Evolutionary conservation across 1,140 invertebrate genomes (phyloP), one percentile per base, ranked within the genome.

Genomic region (Bicyclus anynana): DNA sequence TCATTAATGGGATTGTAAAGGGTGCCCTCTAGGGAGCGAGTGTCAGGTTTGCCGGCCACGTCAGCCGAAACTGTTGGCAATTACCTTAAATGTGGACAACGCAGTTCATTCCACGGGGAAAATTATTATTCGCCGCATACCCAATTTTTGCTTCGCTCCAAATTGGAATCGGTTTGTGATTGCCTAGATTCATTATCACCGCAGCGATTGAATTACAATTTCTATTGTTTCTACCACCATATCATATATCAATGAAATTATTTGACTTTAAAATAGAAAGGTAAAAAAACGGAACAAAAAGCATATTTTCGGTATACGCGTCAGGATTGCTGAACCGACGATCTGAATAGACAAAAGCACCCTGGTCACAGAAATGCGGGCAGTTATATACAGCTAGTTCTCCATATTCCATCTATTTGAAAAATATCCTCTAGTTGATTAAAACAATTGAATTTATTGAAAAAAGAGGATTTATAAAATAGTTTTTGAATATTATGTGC

Each of bases 61-160:
- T 85, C 84, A 85, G 83, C 81, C 69, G 71, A 77, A 85, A 88
- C 81, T 80, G 83, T 74, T 84, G 69, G 81, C 79, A 88, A 88
- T 88, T 88, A 88, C 79, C 80, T 86, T 85, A 85, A 88, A 88
- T 84, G 83, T 88, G 80, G 85, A 88, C 85, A 88, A 80, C 83
- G 75, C 81, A 79, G 78, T 76, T 67, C 62, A 75, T 61, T 82
- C 81, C 80, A 62, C 62, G 52, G 82, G 84, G 85, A 84, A 77
- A 80, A 80, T 80, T 84, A 84, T 82, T 82, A 87, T 86, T 87
- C 74, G 79, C 69, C 70, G 81, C 77, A 80, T 86, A 83, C 76
- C 74, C 79, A 82, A 84, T 88, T 88, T 88, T 87, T 85, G 67
- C 69, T 58, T 59, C 65, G 63, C 55, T 74, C 79, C 77, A 83